Conservation (phyloP, 2,797 vertebrate genomes). For the Diplodus sargus region DNA sequence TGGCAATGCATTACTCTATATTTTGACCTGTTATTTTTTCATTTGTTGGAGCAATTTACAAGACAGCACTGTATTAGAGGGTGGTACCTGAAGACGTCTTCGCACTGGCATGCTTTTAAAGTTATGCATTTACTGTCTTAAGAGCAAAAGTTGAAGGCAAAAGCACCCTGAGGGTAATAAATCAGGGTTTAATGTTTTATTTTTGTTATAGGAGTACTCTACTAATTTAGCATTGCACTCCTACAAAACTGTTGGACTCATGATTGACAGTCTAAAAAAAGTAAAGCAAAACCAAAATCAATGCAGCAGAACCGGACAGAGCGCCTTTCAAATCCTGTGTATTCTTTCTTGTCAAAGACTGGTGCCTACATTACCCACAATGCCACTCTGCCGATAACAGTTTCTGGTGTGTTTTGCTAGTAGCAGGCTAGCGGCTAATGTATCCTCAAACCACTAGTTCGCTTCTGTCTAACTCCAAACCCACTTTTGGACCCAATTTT, state of each 20-base stretch:
- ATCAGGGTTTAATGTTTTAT: neutral
- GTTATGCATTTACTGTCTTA: slow-evolving; percentile 8
- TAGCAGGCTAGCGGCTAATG: slow-evolving; percentile 6
- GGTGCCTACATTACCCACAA: neutral
- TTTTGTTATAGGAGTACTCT: neutral
- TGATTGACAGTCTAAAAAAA: neutral
- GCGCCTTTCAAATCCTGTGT: too few relatives aligned
- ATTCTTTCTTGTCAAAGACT: slow-evolving; percentile 8
- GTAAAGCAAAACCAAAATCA: neutral
- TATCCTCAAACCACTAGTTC: neutral
- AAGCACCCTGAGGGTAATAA: slow-evolving; percentile 23
- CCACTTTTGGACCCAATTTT: too few relatives aligned
- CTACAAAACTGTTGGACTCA: neutral
- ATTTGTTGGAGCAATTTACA: neutral
- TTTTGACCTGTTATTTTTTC: slow-evolving; percentile 8
- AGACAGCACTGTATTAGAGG: slow-evolving; percentile 7
- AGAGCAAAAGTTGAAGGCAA: slow-evolving; percentile 10
- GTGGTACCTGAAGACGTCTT: slow-evolving; percentile 29
- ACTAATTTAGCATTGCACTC: neutral
- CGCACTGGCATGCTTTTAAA: slow-evolving; percentile 30
- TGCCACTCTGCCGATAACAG: neutral
- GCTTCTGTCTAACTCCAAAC: neutral
- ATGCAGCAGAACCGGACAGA: neutral
- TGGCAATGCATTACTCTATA: neutral
- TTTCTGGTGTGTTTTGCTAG: neutral